Evolutionary conservation across 2,113 vertebrate genomes (phyloP), one percentile per base, ranked within the genome.

Genomic region (Sceloporus undulatus): DNA sequence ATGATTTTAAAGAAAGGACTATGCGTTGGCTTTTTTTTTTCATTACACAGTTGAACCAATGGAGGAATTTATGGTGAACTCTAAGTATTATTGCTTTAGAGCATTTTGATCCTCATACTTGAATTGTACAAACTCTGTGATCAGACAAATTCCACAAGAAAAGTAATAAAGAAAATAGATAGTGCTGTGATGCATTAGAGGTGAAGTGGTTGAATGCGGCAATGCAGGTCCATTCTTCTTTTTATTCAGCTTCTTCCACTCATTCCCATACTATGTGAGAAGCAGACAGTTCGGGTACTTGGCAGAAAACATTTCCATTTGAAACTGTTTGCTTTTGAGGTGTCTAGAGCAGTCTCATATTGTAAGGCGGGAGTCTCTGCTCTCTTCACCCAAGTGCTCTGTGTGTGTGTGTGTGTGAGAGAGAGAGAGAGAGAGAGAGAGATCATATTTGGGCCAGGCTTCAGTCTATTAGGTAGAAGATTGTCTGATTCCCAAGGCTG

Each of bases 11-110:
- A 91, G 8, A 83, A 79, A 76, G 27, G 1, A 71, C 34, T 2
- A 23, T 11, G 0, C 0, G n/a, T 89, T 48, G 48, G 7, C 48
- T 48, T 48, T 48, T 48, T 81, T 52, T 38, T 7, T 73, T 34
- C 79, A 1, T 3, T 85, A 52, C 78, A 59, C 2, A 25, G 3
- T 10, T 75, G 9, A 21, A 1, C 79, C 90, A 87, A 19, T 87
- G 65, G 74, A 87, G 52, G 77, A 87, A 85, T 10, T 77, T 0
- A 62, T 9, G 79, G 73, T 82, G 82, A 88, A 54, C 1, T 77
- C 3, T 10, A 82, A 83, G 11, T 5, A 0, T 0, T 13, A n/a
- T 27, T 56, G 27, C 1, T 38, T 87, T 91, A 88, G 90, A 54
- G 7, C 29, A 48, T 83, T 9, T 34, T 11, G 5, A 0, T 34